Conservation (phyloP, 2,113 vertebrate genomes). For the Gasterosteus aculeatus region DNA sequence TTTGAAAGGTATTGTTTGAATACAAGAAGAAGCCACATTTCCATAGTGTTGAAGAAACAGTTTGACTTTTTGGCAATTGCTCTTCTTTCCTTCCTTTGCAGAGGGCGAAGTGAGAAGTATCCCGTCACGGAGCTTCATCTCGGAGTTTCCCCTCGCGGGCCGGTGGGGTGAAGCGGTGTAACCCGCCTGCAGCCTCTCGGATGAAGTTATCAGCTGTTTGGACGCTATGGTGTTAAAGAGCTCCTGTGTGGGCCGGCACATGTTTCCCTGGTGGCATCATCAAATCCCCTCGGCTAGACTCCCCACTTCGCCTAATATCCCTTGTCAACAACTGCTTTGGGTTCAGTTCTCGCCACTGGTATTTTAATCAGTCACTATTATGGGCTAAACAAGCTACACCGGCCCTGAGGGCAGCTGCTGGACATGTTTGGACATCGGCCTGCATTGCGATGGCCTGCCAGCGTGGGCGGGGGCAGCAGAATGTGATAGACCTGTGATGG, state of each 20-base stretch:
- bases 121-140: constrained; percentile 23
- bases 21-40: too few relatives aligned
- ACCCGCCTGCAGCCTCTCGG: constrained; percentile 44
- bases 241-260: constrained; percentile 63
- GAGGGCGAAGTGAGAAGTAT: neutral
- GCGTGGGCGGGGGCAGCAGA: constrained; percentile 51
- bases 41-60: neutral
- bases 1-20: neutral
- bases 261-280: constrained; percentile 71
- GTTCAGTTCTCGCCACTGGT: constrained; percentile 61
- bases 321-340: constrained; percentile 77
- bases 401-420: constrained; percentile 60
- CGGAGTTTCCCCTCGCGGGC: constrained; percentile 37
- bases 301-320: constrained; percentile 68
- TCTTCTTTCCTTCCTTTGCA: neutral
- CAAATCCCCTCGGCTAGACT: constrained; percentile 62
- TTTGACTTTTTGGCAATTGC: neutral
- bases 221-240: constrained; percentile 62
- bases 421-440: constrained; percentile 57
- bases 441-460: constrained; percentile 55
- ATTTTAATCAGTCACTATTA: constrained; percentile 73
- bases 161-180: constrained; percentile 26
- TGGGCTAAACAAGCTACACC: constrained; percentile 55
- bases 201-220: constrained; percentile 72
- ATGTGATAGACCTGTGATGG: constrained; percentile 42